These are phyloP conservation scores for Lasioglossum zephyrum DNA, from an alignment of 2,888 invertebrate genomes.

Conservation along the genomic window DNA sequence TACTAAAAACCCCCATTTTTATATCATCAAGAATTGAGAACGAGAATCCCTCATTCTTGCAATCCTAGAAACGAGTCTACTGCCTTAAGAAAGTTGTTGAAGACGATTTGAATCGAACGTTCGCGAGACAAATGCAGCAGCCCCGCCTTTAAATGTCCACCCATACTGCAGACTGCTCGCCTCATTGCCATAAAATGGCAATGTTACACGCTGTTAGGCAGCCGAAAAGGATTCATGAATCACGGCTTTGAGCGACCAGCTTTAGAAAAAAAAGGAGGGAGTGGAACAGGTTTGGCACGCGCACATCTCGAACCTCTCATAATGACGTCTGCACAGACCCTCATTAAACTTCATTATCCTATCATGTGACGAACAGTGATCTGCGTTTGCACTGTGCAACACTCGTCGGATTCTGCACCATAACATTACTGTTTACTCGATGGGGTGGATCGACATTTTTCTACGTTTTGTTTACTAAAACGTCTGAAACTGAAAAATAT, in stretches of 20 bases:
- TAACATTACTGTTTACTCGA: not conserved
- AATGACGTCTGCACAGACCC: constrained; percentile 61
- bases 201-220: constrained; percentile 82
- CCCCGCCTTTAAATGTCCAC: constrained; percentile 68
- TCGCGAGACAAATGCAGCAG: constrained; percentile 52
- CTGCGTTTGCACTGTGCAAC: not conserved
- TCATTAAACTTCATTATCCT: constrained; percentile 71
- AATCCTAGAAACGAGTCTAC: too few relatives aligned
- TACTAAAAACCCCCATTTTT: too few relatives aligned
- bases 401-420: not conserved
- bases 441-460: not conserved
- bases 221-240: constrained; percentile 79
- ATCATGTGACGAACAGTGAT: constrained; percentile 59
- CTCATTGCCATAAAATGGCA: constrained; percentile 78
- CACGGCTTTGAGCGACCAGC: constrained; percentile 69
- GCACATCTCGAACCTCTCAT: constrained; percentile 60
- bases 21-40: too few relatives aligned
- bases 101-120: constrained; percentile 22
- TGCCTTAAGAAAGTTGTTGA: too few relatives aligned
- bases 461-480: too few relatives aligned
- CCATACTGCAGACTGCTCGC: constrained; percentile 65
- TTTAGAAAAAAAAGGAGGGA: constrained; percentile 60
- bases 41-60: too few relatives aligned
- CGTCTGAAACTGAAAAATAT: too few relatives aligned
- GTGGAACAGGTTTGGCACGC: constrained; percentile 76